Evolutionary conservation across 37 sponge, comb jelly and placozoan genomes (phyloP).

Genomic region (Eunapius fragilis): DNA sequence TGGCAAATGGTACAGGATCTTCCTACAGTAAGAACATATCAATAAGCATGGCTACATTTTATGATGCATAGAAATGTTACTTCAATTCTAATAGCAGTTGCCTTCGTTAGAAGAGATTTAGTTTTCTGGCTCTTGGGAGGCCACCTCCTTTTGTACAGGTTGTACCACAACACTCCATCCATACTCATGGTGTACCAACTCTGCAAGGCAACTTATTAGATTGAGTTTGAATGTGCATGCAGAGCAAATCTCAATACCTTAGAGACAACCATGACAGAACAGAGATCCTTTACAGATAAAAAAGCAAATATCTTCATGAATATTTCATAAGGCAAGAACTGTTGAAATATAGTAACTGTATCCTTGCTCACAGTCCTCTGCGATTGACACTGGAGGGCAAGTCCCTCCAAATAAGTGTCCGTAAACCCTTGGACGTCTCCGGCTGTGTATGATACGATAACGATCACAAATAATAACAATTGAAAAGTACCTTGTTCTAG

Average conservation of each 20-base stretch:
- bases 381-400: slow-evolving; percentile 13
- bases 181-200: slow-evolving; percentile 24
- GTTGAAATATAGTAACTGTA: neutral
- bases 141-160: no score
- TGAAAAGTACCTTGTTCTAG: slow-evolving; percentile 21
- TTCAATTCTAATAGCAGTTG: no score
- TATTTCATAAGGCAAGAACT: slow-evolving; percentile 24
- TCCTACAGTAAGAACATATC: no score
- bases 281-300: slow-evolving; percentile 6
- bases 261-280: slow-evolving; percentile 3
- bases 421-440: slow-evolving; percentile 41
- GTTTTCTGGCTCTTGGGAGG: no score
- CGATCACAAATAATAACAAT: no score
- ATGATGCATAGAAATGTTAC: no score
- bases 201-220: neutral
- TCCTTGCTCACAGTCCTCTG: slow-evolving; percentile 26
- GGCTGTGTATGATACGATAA: neutral
- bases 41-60: no score
- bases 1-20: slow-evolving; percentile 6
- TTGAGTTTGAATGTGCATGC: no score
- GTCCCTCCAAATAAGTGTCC: slow-evolving; percentile 42
- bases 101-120: no score
- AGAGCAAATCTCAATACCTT: no score
- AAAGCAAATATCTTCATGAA: slow-evolving; percentile 26
- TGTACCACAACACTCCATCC: slow-evolving; percentile 35